Conservation (phyloP, 2,797 vertebrate genomes). For the Danio tinwini region DNA sequence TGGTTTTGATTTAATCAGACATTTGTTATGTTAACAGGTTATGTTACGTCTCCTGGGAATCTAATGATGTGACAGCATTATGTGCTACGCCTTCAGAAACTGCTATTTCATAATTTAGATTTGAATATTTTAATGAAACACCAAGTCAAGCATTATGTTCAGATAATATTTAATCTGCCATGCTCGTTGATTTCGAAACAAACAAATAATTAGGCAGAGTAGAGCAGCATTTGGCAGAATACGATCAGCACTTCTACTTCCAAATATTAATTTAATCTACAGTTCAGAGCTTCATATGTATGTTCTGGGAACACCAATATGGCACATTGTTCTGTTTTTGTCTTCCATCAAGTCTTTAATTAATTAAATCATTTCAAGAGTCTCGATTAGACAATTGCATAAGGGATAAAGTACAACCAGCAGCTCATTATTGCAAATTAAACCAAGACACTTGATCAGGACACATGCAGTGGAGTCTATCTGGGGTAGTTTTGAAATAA, state of each 20-base stretch:
- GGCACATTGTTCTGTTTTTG: neutral
- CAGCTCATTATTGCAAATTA: neutral
- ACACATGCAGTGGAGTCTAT: neutral
- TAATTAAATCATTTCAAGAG: neutral
- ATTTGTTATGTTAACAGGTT: slow-evolving; percentile 9
- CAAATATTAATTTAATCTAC: slow-evolving; percentile 35
- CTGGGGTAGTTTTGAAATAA: neutral
- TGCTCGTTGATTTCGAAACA: slow-evolving; percentile 5
- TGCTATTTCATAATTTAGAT: neutral
- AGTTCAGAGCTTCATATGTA: neutral
- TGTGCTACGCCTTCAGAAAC: neutral
- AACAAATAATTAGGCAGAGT: slow-evolving; percentile 6
- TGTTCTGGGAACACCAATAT: neutral
- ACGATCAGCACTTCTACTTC: neutral
- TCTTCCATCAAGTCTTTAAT: slow-evolving; percentile 16
- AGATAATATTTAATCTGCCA: neutral
- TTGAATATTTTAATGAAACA: neutral
- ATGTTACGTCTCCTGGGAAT: neutral
- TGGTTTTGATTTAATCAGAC: neutral
- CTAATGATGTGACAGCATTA: neutral
- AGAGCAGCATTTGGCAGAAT: slow-evolving; percentile 9
- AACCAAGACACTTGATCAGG: neutral
- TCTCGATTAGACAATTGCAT: neutral
- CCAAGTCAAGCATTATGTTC: neutral
- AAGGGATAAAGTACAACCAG: slow-evolving; percentile 8